Base-by-base conservation (phyloP, 2,888 invertebrate genomes). In the Unio pictorum region DNA sequence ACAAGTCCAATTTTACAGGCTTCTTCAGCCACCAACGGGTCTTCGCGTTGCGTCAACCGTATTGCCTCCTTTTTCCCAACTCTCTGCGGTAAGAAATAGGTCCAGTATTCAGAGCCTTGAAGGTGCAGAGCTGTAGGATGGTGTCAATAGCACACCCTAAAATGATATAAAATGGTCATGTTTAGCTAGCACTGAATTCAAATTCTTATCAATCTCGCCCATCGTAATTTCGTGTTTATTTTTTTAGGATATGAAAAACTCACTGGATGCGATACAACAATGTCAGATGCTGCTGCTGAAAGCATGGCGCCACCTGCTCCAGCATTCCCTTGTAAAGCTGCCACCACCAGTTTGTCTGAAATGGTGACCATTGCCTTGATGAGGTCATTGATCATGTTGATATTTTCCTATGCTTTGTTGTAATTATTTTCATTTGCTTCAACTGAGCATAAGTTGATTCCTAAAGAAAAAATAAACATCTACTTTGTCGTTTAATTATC, bases 301-400 rank as follows among this genome's bases (percentile, higher is more conserved):
- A 71, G 56, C 71, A 72, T 73, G 11, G 69, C 69, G 15, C 76
- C 76, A 30, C 73, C 73, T 55, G 72, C 73, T 8, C 68, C 76
- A 28, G 72, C 71, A 58, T 73, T 71, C 11, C 68, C 73, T 7
- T 60, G 55, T 8, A 69, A 54, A 7, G 66, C 68, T 15, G 72
- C 72, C 18, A 71, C 71, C 4, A 68, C 65, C 26, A 68, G 54
- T 66, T 75, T 75, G 66, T 75, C 68, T 26, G 55, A 58, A 61
- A 72, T 69, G n/a, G 55, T 61, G 18, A 66, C 62, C 34, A 72
- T 59, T 7, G 69, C 58, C 26, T 70, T 60, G 56, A 75, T 75
- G 75, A 75, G 72, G 69, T 75, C 75, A 72, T 75, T 58, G 17
- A 70, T 64, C 28, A 57, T 65, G 28, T 65, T 65, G 30, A 65